Base-by-base conservation (phyloP, 2,888 invertebrate genomes). In the Loripinus fragilis region DNA sequence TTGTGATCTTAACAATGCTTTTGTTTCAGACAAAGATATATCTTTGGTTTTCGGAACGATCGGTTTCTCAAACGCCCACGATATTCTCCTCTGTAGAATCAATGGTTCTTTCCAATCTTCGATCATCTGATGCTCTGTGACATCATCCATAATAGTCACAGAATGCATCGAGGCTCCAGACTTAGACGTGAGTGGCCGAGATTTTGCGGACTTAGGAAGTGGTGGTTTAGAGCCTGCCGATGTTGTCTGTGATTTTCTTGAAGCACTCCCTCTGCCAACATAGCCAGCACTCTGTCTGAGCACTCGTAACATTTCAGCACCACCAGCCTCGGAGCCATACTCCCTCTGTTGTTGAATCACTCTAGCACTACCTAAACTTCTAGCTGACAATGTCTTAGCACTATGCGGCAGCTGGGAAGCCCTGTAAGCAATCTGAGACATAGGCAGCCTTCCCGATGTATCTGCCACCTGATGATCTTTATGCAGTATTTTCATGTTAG, bases 11-110 rank as follows among this genome's bases (percentile, higher is more conserved):
- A 93, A 87, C 70, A 93, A 80, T 8, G 91, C 78, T 78, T 93
- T 93, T 28, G 91, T 92, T 73, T 93, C 93, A 8, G 90, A 87
- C 68, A 93, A 83, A 12, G 88, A 85, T 55, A 92, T 86, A 30
- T 89, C 89, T 66, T 88, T 90, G 23, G 87, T 80, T 41, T 85
- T 87, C 41, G 90, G 88, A 45, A 90, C 74, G 25, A 88, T 55
- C 0, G 91, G 91, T 68, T 88, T 87, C 71, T 93, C 92, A 86
- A 93, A 93, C 5, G 93, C 92, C 93, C 93, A 93, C 8, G 93
- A 93, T 0, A 91, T 89, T 74, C 93, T 81, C 38, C 90, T 80
- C 41, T 83, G 82, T 2, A 89, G 77, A 30, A 72, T 74, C 35
- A 79, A 28, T 30, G 83, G 86, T 52, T 79, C 80, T 23, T 76